Base-by-base conservation (phyloP, 2,797 vertebrate genomes). In the Cyprinella venusta region DNA sequence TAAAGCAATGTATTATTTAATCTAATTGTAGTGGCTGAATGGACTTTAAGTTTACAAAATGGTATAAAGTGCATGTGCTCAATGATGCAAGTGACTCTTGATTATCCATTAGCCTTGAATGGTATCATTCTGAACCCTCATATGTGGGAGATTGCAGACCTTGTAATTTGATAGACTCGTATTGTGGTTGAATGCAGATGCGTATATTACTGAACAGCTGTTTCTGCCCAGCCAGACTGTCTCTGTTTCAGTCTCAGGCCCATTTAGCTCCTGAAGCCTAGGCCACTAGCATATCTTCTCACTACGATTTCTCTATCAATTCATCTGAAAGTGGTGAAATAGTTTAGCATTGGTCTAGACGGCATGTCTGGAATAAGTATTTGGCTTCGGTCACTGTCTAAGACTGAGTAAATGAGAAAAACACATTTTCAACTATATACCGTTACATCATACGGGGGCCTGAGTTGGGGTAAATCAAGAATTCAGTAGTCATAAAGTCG, bases 231-330 rank as follows among this genome's bases (percentile, higher is more conserved):
- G 83, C 50, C 78, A 64, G 75, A 38, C 84, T 81, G 61, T 74
- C 84, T 85, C 74, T 67, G 74, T 64, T 83, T 84, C 78, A 61
- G 54, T 77, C 82, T 86, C 72, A 69, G 76, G 72, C 64, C 67
- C 78, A 72, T 81, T 80, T 86, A 81, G 64, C 81, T 70, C 54
- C 36, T 81, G 54, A 79, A 70, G n/a, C 61, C 68, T 45, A 69
- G 64, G 45, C 76, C 59, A 83, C 30, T 3, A 33, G 30, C 30
- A 33, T 33, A 83, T 70, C 42, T 54, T 63, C 65, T 76, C 77
- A 54, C 64, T 80, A 67, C 30, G n/a, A 36, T 85, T 77, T 78
- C 33, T 48, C n/a, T 82, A 86, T 83, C 81, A 76, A 40, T 76
- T 86, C 42, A 86, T 81, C 81, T 84, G 70, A 80, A 83, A 76